Base-by-base conservation (phyloP, 2,888 invertebrate genomes). In the Tinea semifulvella region DNA sequence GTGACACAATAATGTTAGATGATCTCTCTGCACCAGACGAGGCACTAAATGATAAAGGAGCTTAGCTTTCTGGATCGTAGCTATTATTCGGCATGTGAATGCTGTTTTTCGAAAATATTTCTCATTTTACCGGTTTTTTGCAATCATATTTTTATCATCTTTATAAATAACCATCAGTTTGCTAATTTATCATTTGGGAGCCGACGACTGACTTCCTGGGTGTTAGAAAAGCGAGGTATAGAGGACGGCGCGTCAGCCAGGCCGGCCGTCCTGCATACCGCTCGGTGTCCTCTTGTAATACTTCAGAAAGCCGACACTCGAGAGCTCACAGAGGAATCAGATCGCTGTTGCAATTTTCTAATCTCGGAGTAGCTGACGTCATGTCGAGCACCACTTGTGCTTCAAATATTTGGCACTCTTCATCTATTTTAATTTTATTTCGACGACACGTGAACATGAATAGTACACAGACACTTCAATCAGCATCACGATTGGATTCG, bases 301-400 rank as follows among this genome's bases (percentile, higher is more conserved):
- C 25, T 22, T 22, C 25, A 7, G 8, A 22, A 22, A 22, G 25
- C 25, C 25, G 25, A 22, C 25, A 22, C 25, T 22, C 25, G 25
- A 22, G 8, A 22, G 25, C 25, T 5, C 25, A 7, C 25, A 22
- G 25, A 22, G 25, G 8, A 7, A 5, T 5, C 25, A 8, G 6
- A 22, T 22, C 25, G 25, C 25, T 8, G 25, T 22, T 22, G 25
- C 25, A 7, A 22, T 22, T 8, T 7, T 22, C 25, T 7, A 22
- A n/a, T n/a, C n/a, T n/a, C n/a, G n/a, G n/a, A n/a, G n/a, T n/a
- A 5, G 25, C 25, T 5, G 8, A 22, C 25, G 8, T 22, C 62
- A 71, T 73, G 56, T 69, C 68, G 62, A 76, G 74, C 76, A 77
- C 79, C 72, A 64, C 73, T 61, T 75, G 79, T 77, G 77, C 79